Evolutionary conservation across 2,888 invertebrate species (phyloP), one percentile per base, ranked within the genome.

Genomic region (Pogonocherus hispidulus): DNA sequence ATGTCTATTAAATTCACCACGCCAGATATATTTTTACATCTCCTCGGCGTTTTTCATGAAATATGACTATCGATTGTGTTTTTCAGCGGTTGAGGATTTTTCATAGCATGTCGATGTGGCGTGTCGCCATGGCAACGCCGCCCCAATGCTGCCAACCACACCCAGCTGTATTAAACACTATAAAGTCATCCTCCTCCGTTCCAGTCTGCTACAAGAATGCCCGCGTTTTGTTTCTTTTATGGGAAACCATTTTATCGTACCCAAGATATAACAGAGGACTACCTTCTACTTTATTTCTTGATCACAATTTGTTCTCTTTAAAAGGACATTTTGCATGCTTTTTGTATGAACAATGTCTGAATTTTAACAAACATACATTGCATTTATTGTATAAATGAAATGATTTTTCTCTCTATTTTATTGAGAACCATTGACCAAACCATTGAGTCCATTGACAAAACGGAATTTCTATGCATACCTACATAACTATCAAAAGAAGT

Each of bases 51-150:
- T 68, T 70, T 57, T 69, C 72, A 71, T 69, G 73, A 75, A 80
- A 81, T 81, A 82, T 81, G 79, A 80, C 80, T 81, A 83, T 83
- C 77, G 82, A 83, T 83, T 82, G 80, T 79, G 78, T 80, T 79
- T 81, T 80, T 79, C 77, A 74, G 78, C 76, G 79, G 78, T 80
- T 76, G 78, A 82, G 82, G 83, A 83, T 83, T 83, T 83, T 83
- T 83, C 83, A 82, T 82, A 74, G 80, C 81, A 81, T 83, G 83
- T 83, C 82, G 78, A 80, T 79, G 79, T 78, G 82, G 80, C 80
- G 78, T 80, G 83, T 84, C 78, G 78, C 80, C 79, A 83, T 80
- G 79, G 81, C 76, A 78, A 84, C 84, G 78, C 81, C 80, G 78
- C 81, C 78, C 83, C 83, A 81, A 78, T 81, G 79, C 76, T 78